Percentiles rank a stretch among this genome's conserved stretches.
phyloP scores from a whole-genome alignment of 2,888 invertebrate genomes.

The Drosophila recens region DNA sequence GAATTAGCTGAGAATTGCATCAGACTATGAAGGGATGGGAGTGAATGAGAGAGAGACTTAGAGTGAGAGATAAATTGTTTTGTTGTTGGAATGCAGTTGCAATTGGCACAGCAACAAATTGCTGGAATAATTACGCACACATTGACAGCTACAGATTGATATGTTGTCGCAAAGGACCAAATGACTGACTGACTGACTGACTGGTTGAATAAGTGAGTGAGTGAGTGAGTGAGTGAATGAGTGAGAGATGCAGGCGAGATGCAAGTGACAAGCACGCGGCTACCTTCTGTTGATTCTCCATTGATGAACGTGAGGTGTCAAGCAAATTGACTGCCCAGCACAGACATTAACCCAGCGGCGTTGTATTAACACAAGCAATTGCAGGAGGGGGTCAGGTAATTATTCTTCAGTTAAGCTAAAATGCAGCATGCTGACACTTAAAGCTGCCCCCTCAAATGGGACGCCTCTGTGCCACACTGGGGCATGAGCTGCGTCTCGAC shows the following conservation, averaged over 20 bases:
- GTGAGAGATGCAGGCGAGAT: constrained; percentile 22
- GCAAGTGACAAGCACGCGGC: constrained; percentile 56
- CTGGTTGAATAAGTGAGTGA: constrained; percentile 25
- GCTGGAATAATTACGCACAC: constrained; percentile 84
- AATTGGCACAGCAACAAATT: constrained; percentile 84
- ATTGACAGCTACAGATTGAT: constrained; percentile 81
- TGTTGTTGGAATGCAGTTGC: constrained; percentile 73
- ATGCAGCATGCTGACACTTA: neutral
- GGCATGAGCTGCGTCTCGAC: constrained; percentile 32
- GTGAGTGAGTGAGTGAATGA: constrained; percentile 33
- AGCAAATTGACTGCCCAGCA: constrained; percentile 82
- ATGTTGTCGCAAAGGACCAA: constrained; percentile 51
- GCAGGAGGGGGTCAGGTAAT: neutral
- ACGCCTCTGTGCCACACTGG: constrained; percentile 38
- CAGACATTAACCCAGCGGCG: constrained; percentile 52
- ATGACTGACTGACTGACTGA: constrained; percentile 34
- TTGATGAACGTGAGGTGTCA: constrained; percentile 85
- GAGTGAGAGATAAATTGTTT: constrained; percentile 1
- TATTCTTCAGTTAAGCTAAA: neutral
- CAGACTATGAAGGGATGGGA: neutral
- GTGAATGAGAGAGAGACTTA: neutral
- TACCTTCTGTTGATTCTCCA: constrained; percentile 56
- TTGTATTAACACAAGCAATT: neutral
- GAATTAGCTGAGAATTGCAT: neutral
- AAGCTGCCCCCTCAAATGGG: neutral